Evolutionary conservation across 2,797 vertebrate species (phyloP).

Genomic region (Chloroceryle inda): DNA sequence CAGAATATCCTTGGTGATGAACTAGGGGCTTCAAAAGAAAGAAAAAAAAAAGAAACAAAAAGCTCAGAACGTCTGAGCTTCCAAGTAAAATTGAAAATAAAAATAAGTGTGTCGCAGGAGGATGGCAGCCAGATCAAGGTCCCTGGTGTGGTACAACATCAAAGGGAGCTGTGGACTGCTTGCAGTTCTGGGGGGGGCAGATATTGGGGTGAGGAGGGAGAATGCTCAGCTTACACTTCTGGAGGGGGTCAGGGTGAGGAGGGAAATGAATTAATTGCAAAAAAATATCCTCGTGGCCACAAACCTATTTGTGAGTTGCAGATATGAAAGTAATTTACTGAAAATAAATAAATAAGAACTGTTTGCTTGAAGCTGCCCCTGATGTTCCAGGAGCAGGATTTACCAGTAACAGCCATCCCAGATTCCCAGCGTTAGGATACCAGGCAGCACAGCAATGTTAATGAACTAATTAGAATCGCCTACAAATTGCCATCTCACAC

Average conservation of each 20-base stretch:
- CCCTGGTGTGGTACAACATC: too few species aligned
- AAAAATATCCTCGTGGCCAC: fast-evolving
- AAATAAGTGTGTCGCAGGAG: not conserved
- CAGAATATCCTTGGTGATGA: not conserved
- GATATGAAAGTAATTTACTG: fast-evolving
- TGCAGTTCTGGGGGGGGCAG: too few species aligned
- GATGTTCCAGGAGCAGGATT: too few species aligned
- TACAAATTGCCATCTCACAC: not conserved
- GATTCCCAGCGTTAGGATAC: too few species aligned
- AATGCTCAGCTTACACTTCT: not conserved
- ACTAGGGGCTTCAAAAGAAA: not conserved
- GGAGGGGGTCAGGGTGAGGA: not conserved
- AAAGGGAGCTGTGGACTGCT: too few species aligned
- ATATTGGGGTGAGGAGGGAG: not conserved
- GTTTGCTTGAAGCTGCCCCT: not conserved
- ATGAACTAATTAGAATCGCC: not conserved
- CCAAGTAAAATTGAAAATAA: not conserved
- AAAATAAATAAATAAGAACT: not conserved
- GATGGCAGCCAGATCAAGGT: fast-evolving
- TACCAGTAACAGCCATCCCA: too few species aligned
- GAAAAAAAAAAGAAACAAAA: too few species aligned
- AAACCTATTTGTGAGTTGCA: fast-evolving
- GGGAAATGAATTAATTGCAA: fast-evolving
- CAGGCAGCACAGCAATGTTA: not conserved
- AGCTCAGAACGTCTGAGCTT: not conserved